Base-by-base conservation (phyloP, 2,888 invertebrate genomes). In the Ectemnius cavifrons region DNA sequence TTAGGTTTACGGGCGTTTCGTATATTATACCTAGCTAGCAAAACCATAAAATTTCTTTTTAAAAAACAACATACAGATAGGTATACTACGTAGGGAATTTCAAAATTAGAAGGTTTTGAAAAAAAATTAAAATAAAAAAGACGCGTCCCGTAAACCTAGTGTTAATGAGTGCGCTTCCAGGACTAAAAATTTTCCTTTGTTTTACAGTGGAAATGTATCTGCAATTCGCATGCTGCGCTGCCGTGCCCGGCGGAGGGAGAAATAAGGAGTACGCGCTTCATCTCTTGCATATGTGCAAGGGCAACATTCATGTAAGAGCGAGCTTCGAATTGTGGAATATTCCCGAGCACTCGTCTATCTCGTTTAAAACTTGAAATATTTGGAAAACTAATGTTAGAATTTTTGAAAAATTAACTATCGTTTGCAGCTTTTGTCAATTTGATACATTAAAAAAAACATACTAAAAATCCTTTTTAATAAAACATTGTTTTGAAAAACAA, bases 211-310 rank as follows among this genome's bases (percentile, higher is more conserved):
- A 97, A 91, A 96, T 96, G 93, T 98, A 97, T 92, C 95, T 98
- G 93, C 97, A 98, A 91, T 95, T 99, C 89, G 97, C 98, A 75
- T 98, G 98, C 93, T 98, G 97, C 89, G 97, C 98, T 71, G 97
- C 97, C 71, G 96, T 98, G 88, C 97, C 97, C 47, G 97, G 98
- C 75, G 98, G 97, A 82, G 98, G 98, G 62, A 95, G 97, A 90
- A 97, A 98, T 89, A 96, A 97, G 88, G 99, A 99, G 91, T 96
- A 95, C 88, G 98, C 98, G 76, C 94, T 98, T 87, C 97, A 98
- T 91, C 93, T 97, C 65, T 93, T 99, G 69, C 95, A 97, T 85
- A 94, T 97, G 92, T 96, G 96, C 85, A 94, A 95, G 67, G 98
- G 98, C 73, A 96, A 98, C 91, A 94, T 98, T 79, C 95, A 96